These are phyloP conservation scores for Typhlichthys eigenmanni DNA, from an alignment of 2,797 vertebrate genomes.

Conservation along the genomic window DNA sequence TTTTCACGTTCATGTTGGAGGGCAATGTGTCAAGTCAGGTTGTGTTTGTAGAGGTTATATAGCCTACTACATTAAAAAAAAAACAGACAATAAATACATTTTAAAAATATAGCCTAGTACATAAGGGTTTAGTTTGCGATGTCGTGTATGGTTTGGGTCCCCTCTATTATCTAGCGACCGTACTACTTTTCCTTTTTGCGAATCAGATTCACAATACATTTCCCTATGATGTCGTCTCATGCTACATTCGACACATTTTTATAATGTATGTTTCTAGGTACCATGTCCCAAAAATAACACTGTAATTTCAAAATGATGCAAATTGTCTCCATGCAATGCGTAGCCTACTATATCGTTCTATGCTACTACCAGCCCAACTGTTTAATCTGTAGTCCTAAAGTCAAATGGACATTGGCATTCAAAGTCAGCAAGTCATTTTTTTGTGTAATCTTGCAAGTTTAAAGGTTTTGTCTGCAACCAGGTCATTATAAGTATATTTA, in stretches of 20 bases:
- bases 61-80: not conserved
- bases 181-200: no score
- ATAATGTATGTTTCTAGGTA: no score
- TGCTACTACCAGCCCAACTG: not conserved
- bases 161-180: no score
- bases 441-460: constrained; percentile 40
- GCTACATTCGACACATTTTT: not conserved
- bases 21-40: constrained; percentile 24
- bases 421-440: constrained; percentile 16
- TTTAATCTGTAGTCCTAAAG: constrained; percentile 15
- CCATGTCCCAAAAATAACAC: no score
- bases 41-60: not conserved
- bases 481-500: not conserved
- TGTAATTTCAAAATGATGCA: no score
- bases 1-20: constrained; percentile 60
- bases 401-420: constrained; percentile 41
- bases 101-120: no score
- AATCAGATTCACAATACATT: not conserved
- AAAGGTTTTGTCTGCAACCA: constrained; percentile 12
- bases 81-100: not conserved
- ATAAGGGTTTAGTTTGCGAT: no score
- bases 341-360: no score
- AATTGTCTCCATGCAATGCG: no score
- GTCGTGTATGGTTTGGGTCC: no score
- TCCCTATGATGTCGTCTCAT: not conserved